Percentiles rank a stretch among this genome's conserved stretches.
These are phyloP conservation scores for Idaea aversata DNA, from an alignment of 2,888 invertebrate species.

Conservation along the genomic window DNA sequence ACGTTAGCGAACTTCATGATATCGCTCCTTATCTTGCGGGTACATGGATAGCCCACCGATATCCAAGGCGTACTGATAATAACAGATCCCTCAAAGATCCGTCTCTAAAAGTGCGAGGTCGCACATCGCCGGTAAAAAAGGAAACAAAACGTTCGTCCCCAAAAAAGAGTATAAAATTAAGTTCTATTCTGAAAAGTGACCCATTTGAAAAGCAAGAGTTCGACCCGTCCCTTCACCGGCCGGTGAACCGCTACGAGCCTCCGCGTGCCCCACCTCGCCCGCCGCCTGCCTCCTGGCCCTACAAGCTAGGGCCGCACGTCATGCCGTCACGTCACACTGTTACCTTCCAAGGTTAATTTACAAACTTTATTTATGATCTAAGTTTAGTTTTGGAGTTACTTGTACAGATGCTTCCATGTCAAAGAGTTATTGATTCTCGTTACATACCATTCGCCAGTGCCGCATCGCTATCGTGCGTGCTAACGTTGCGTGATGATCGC, in stretches of 20 bases:
- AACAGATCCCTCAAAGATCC: constrained; percentile 81
- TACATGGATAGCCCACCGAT: constrained; percentile 90
- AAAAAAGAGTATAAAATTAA: constrained; percentile 68
- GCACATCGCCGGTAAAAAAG: constrained; percentile 63
- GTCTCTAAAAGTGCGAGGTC: constrained; percentile 47
- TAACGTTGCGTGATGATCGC: constrained; percentile 50
- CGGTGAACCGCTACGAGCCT: constrained; percentile 88
- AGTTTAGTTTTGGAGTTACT: constrained; percentile 71
- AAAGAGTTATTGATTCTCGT: constrained; percentile 59
- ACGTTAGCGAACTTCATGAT: constrained; percentile 87
- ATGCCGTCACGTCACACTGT: constrained; percentile 84
- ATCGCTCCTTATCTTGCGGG: constrained; percentile 89
- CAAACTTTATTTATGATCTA: constrained; percentile 37
- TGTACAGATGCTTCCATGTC: constrained; percentile 42
- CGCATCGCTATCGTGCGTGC: constrained; percentile 37
- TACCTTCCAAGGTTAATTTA: constrained; percentile 85
- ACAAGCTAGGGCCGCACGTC: constrained; percentile 67
- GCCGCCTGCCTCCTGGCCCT: constrained; percentile 68
- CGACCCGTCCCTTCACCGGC: constrained; percentile 87
- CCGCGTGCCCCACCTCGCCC: constrained; percentile 79
- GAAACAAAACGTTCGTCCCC: constrained; percentile 59
- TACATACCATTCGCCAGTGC: constrained; percentile 40
- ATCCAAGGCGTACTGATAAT: constrained; percentile 85
- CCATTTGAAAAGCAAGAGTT: constrained; percentile 84
- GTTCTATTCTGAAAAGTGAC: constrained; percentile 71